Base-by-base conservation (phyloP, 2,888 invertebrate species). In the Ormia ochracea region DNA sequence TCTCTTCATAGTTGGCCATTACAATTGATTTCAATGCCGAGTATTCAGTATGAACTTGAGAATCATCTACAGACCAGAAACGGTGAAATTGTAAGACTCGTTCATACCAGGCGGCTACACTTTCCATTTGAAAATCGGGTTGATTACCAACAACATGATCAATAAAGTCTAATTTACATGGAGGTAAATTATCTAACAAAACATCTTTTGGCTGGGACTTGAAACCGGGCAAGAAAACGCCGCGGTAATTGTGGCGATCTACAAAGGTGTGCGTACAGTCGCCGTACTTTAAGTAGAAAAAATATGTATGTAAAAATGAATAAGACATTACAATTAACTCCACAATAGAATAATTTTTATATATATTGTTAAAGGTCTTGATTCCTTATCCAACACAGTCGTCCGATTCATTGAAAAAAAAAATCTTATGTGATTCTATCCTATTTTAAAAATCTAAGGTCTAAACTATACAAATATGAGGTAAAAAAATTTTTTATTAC, bases 71-170 rank as follows among this genome's bases (percentile, higher is more conserved):
- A 0, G 98, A 98, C 99, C 99, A 99, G 90, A 98, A 98, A 85
- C 98, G 92, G 87, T 93, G 93, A 85, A 93, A 93, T 85, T 92
- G 92, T 68, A 93, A 87, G 50, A 91, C 91, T 5, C 91, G 89
- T 82, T 93, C 93, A 84, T 93, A 93, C 99, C 99, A 99, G 85
- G 96, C 93, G 0, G 95, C 97, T 0, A 94, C 95, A 36, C 92
- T 91, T 88, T 96, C 96, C 99, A 99, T 99, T 84, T 93, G 91
- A 52, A 93, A 90, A 85, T 98, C 96, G 0, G 98, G 98, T 89
- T 99, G 98, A 90, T 99, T 99, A 3, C 98, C 98, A 5, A 99
- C 99, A 61, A 97, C 94, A 88, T 99, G 99, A 89, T 99, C 99
- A 74, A 99, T 94, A 87, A 98, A 98, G 87, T 96, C 93, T 72